Evolutionary conservation across 2,113 vertebrate genomes (phyloP).

Genomic region (Pampusana beccarii): DNA sequence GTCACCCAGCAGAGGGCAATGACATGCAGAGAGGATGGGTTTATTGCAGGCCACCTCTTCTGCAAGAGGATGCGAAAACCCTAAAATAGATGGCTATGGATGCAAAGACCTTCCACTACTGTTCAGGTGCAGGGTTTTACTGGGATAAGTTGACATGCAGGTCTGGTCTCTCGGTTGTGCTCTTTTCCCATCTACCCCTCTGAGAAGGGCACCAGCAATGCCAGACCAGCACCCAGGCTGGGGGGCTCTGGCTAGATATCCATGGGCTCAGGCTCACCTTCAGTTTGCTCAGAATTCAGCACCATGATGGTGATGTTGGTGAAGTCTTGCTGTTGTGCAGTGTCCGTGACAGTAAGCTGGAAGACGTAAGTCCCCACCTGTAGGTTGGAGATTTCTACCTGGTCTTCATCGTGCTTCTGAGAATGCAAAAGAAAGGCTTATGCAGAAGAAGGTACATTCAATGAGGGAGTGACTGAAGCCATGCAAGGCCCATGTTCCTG

Average conservation of each 20-base stretch:
- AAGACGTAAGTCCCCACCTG: slow-evolving; percentile 86
- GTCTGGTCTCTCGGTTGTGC: not conserved
- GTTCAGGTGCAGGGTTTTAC: not conserved
- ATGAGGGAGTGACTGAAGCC: not conserved
- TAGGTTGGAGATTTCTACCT: slow-evolving; percentile 84
- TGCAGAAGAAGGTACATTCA: not conserved
- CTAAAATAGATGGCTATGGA: not conserved
- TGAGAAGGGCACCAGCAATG: not conserved
- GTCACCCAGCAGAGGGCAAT: not conserved
- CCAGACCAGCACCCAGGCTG: not conserved
- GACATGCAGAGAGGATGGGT: not conserved
- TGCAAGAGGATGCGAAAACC: not conserved
- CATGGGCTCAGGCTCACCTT: slow-evolving; percentile 76
- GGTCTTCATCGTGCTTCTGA: slow-evolving; percentile 75
- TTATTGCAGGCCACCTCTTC: not conserved
- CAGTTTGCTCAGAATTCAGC: slow-evolving; percentile 86
- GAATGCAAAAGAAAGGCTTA: slow-evolving; percentile 18
- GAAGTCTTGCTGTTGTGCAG: slow-evolving; percentile 72
- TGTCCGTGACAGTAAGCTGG: slow-evolving; percentile 80
- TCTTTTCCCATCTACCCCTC: not conserved
- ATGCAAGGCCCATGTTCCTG: not conserved
- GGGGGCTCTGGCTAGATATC: not conserved
- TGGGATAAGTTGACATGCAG: not conserved
- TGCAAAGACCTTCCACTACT: not conserved
- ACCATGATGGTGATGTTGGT: slow-evolving; percentile 84